A percentile compares a stretch with the other conserved stretches of the same genome.
Conservation (phyloP, 2,797 vertebrate species). For the Balearica regulorum region DNA sequence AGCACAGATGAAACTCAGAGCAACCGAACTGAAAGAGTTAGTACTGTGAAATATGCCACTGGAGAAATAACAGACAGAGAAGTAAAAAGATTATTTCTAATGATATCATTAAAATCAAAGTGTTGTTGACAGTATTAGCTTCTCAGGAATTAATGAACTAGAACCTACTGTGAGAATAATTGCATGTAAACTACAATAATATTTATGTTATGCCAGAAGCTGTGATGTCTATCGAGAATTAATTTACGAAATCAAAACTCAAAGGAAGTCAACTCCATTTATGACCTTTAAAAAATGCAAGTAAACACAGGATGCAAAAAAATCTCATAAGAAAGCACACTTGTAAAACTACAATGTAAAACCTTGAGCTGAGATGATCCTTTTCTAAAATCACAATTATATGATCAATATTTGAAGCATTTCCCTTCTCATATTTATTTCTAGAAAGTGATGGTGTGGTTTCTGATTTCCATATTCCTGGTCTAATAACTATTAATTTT, state of each 20-base stretch:
- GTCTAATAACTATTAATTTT: not conserved
- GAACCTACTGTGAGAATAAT: conserved; percentile 28
- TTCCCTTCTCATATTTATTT: not conserved
- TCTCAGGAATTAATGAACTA: conserved; percentile 24
- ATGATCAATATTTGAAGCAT: not conserved
- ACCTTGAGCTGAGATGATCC: not conserved
- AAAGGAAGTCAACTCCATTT: not conserved
- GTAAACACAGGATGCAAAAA: not conserved
- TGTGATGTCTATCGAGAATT: not conserved
- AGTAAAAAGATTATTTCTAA: conserved; percentile 16
- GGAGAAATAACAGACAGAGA: not conserved
- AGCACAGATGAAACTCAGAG: not conserved
- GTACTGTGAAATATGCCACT: not conserved
- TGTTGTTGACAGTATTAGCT: not conserved
- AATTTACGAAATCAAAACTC: conserved; percentile 8
- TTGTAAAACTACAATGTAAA: not conserved
- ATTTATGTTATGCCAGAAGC: not conserved
- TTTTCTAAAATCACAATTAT: not conserved
- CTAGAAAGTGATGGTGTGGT: not conserved
- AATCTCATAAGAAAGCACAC: not conserved
- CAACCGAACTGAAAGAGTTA: not conserved
- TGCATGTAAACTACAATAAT: not conserved
- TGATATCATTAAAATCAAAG: conserved; percentile 9
- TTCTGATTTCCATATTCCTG: not conserved
- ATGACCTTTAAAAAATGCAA: not conserved